Evolutionary conservation across 2,888 invertebrate species (phyloP), one percentile per base, ranked within the genome.

Genomic region (Cephus runcator): DNA sequence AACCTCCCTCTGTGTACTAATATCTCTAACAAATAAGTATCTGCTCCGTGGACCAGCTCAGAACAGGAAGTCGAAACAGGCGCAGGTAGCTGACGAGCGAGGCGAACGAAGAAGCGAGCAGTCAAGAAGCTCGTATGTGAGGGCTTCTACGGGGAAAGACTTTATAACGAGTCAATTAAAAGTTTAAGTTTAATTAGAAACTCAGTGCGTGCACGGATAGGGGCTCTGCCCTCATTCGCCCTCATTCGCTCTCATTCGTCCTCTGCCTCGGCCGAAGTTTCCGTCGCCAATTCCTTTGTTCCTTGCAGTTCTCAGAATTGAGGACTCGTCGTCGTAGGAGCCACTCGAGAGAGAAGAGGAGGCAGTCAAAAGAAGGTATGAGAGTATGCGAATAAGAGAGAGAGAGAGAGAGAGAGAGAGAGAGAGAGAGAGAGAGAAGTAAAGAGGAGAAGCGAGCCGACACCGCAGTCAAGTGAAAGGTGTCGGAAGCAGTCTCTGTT

Each of bases 141-240:
- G 56, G 23, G 23, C 23, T 56, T 56, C 56, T 56, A 56, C 23
- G 9, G 9, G 56, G 9, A 56, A 69, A 73, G 31, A n/a, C 73
- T 69, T 76, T 76, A 69, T 87, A 90, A 89, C 88, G 89, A 90
- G 90, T 91, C 91, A 90, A 91, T 91, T 91, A 91, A 91, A 91
- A 91, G 90, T 91, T 91, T 83, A 87, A 90, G 90, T 91, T 90
- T 91, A 91, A 90, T 91, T 91, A 90, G 88, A 90, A 91, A 90
- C 89, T 90, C 85, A 82, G 83, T 77, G 84, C 86, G 81, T 84
- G 83, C 83, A 85, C 81, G 82, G 82, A 34, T 71, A 23, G 12
- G 71, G 31, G 71, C 78, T 80, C 73, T 34, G 74, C 75, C 73
- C 73, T 69, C 75, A 73, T 80, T 80, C 79, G 75, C 69, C 77